A percentile compares a stretch with the other conserved stretches of the same genome.
These are phyloP conservation scores for Nomada goodeniana DNA, from an alignment of 2,888 invertebrate species.

Conservation along the genomic window DNA sequence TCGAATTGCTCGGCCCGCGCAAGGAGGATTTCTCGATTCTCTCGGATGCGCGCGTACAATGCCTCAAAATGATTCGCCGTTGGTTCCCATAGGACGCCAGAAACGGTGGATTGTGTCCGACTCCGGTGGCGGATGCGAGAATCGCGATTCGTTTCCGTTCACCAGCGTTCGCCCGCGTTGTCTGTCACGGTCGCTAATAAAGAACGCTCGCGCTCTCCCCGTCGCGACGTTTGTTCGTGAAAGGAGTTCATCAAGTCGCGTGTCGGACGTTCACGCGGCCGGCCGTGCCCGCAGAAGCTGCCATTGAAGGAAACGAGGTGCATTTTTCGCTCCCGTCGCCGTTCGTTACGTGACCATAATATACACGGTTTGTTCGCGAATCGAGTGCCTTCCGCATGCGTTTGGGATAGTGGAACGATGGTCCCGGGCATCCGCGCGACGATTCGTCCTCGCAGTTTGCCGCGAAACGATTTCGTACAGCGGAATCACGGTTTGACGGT, in stretches of 20 bases:
- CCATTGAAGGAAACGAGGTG: background rate
- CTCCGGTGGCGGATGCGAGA: background rate
- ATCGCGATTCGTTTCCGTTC: conserved; percentile 3
- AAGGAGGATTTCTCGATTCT: background rate
- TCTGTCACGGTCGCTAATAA: background rate
- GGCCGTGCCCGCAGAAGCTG: background rate
- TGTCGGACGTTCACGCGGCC: background rate
- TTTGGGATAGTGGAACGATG: background rate
- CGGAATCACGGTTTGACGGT: too few species aligned
- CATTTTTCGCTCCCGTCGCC: background rate
- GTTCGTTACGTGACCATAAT: conserved; percentile 11
- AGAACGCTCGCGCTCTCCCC: background rate
- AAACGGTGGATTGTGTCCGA: conserved; percentile 2
- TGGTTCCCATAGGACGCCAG: background rate
- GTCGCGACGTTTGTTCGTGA: conserved; percentile 7
- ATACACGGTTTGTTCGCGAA: background rate
- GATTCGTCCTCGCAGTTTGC: background rate
- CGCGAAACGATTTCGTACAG: background rate
- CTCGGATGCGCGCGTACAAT: conserved; percentile 12
- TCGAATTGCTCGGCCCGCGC: background rate
- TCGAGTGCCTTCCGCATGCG: background rate
- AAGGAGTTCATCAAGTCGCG: conserved; percentile 40
- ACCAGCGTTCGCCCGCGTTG: too few species aligned
- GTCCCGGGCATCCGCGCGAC: background rate
- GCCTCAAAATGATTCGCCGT: conserved; percentile 22